Percentiles rank a stretch among this genome's conserved stretches.
Evolutionary conservation across 23 tunicate genomes (phyloP).

Genomic region (Styela plicata): DNA sequence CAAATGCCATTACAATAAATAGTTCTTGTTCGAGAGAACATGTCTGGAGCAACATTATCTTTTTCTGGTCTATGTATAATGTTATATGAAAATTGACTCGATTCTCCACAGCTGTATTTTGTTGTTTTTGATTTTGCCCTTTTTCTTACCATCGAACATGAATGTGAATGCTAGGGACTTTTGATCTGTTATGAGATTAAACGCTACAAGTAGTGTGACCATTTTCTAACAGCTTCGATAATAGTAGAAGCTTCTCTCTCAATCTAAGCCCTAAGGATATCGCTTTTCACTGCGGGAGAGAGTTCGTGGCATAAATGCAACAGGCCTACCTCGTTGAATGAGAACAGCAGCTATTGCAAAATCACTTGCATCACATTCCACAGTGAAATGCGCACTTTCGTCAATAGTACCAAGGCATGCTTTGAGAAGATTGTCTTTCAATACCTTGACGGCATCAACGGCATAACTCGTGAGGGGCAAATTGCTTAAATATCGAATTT

Average conservation of each 20-base stretch:
- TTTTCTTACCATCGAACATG: slow-evolving; percentile 32
- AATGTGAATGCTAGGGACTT: slow-evolving; percentile 36
- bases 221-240: slow-evolving; percentile 44
- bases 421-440: slow-evolving; percentile 9
- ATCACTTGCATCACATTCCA: slow-evolving; percentile 35
- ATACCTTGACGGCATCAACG: not conserved
- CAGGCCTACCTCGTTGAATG: slow-evolving; percentile 39
- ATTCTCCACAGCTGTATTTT: slow-evolving; percentile 36
- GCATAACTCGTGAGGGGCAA: slow-evolving; percentile 24
- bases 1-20: no score
- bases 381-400: slow-evolving; percentile 27
- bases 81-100: slow-evolving; percentile 29
- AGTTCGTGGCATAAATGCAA: slow-evolving; percentile 25
- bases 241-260: slow-evolving; percentile 45
- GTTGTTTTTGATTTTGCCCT: slow-evolving; percentile 29
- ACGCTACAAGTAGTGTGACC: slow-evolving; percentile 27
- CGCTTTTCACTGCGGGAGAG: slow-evolving; percentile 11
- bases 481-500: not conserved
- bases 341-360: slow-evolving; percentile 28
- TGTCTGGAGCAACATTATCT: slow-evolving; percentile 28
- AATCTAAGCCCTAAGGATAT: slow-evolving; percentile 38
- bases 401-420: slow-evolving; percentile 13
- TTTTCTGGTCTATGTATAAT: slow-evolving; percentile 29
- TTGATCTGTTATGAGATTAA: slow-evolving; percentile 38
- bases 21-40: slow-evolving; percentile 25